A percentile compares a stretch with the other conserved stretches of the same genome.
These are phyloP conservation scores for Acanthacorydalis orientalis DNA, from an alignment of 2,888 invertebrate species.

Conservation along the genomic window DNA sequence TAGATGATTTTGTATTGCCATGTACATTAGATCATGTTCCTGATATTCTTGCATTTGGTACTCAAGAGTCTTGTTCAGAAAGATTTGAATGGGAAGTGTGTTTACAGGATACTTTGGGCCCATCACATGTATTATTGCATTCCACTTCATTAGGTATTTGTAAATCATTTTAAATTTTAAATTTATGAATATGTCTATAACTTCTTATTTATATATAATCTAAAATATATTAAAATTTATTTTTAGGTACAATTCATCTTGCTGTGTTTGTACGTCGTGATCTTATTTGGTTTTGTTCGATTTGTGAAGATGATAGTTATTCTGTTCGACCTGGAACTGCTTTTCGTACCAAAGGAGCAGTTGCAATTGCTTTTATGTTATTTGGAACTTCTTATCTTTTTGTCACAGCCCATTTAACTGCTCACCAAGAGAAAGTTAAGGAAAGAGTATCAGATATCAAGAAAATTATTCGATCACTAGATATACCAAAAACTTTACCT, in stretches of 20 bases:
- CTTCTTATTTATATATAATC: not conserved
- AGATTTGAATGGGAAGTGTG: slow-evolving; percentile 77
- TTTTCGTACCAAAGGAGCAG: slow-evolving; percentile 87
- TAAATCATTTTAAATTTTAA: not conserved
- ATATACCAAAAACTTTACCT: slow-evolving; percentile 67
- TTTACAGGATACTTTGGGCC: slow-evolving; percentile 84
- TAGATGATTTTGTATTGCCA: slow-evolving; percentile 83
- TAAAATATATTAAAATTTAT: not conserved
- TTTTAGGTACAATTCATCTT: slow-evolving; percentile 63
- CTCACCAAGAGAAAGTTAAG: slow-evolving; percentile 77
- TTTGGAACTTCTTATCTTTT: slow-evolving; percentile 94
- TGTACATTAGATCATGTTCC: slow-evolving; percentile 70
- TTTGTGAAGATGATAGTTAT: slow-evolving; percentile 73
- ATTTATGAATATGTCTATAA: too few relatives aligned
- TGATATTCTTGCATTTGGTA: slow-evolving; percentile 83
- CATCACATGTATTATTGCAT: slow-evolving; percentile 80
- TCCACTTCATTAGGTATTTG: slow-evolving; percentile 56
- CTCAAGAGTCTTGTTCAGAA: slow-evolving; percentile 84
- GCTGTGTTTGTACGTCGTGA: slow-evolving; percentile 79
- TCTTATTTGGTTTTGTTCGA: slow-evolving; percentile 90
- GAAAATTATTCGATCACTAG: slow-evolving; percentile 62
- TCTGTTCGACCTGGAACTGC: slow-evolving; percentile 83
- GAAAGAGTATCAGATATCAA: slow-evolving; percentile 75
- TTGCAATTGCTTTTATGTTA: slow-evolving; percentile 79
- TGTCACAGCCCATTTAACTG: slow-evolving; percentile 88